Base-by-base conservation (phyloP, 2,113 vertebrate species). In the Emydocephalus ijimae region DNA sequence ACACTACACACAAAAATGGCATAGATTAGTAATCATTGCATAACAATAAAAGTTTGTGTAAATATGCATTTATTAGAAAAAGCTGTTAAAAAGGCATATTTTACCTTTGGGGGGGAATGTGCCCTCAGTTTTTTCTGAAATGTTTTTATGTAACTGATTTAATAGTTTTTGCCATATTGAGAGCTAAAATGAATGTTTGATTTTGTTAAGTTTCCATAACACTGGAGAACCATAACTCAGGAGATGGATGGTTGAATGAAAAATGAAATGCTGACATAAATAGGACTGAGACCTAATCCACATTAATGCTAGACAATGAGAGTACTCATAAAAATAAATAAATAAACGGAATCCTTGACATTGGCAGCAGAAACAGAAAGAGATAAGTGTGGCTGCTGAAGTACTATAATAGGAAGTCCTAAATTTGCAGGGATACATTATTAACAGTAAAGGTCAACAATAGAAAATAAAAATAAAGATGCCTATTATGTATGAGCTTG, bases 331-430 rank as follows among this genome's bases (percentile, higher is more conserved):
- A 48, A 64, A 10, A 45, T 94, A 3, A 29, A 61, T 9, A 43
- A 23, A 24, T 61, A 81, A 81, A 43, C 3, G 34, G 34, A 43
- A 43, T 81, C 15, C 74, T 89, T 5, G 93, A 43, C 93, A 59
- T 34, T 59, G 24, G 0, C 0, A 0, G 2, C 0, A 5, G 24
- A 91, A 29, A 0, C 48, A 20, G n/a, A 89, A 92, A 93, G n/a
- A 45, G 21, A 50, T 29, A 87, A 24, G 26, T 50, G 39, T 0
- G 0, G 1, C 50, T 18, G 43, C n/a, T 7, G 45, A 61, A 59
- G 0, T 29, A 56, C 81, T 3, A 64, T 24, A 43, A 81, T 26
- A 90, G 14, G 55, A 23, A 39, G 7, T 24, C 1, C 89, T 39
- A 21, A 81, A 29, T 93, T 85, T 34, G 74, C 57, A 81, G 55